phyloP scores from a whole-genome alignment of 2,888 invertebrate species.

The Empis livida region DNA sequence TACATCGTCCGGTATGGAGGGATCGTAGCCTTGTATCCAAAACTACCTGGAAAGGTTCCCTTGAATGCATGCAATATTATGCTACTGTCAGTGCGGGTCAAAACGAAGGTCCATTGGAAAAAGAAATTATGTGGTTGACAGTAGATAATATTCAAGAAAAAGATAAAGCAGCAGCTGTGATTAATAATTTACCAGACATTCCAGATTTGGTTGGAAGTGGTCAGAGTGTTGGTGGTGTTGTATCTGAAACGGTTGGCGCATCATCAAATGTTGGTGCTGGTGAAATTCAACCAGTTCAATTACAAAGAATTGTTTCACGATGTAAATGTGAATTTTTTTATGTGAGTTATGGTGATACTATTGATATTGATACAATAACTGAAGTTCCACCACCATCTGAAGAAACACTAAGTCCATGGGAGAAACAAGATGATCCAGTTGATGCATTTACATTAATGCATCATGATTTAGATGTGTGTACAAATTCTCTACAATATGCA shows the following conservation, averaged over 20 bases:
- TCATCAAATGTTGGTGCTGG: constrained; percentile 52
- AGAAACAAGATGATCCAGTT: constrained; percentile 72
- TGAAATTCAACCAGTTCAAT: constrained; percentile 46
- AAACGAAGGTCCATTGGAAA: constrained; percentile 54
- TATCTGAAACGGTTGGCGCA: constrained; percentile 80
- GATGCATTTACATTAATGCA: constrained; percentile 98
- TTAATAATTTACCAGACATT: constrained; percentile 69
- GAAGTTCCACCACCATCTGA: constrained; percentile 59
- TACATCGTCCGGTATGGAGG: constrained; percentile 81
- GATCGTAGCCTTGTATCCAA: constrained; percentile 80
- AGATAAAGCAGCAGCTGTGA: constrained; percentile 63
- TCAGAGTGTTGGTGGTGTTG: constrained; percentile 93
- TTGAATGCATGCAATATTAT: constrained; percentile 99
- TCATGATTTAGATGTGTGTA: constrained; percentile 95
- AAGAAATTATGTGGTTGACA: constrained; percentile 93
- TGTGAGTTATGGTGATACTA: constrained; percentile 78
- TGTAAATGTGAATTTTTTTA: constrained; percentile 99
- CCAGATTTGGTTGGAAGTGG: constrained; percentile 87
- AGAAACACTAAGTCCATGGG: constrained; percentile 61
- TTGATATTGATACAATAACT: constrained; percentile 39
- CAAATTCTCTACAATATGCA: constrained; percentile 86
- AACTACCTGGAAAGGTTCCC: constrained; percentile 87
- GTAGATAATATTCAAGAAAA: constrained; percentile 84
- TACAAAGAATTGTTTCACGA: constrained; percentile 93
- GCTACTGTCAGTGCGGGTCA: constrained; percentile 86